These are phyloP conservation scores for Clamator glandarius DNA, from an alignment of 2,797 vertebrate genomes.

Conservation along the genomic window DNA sequence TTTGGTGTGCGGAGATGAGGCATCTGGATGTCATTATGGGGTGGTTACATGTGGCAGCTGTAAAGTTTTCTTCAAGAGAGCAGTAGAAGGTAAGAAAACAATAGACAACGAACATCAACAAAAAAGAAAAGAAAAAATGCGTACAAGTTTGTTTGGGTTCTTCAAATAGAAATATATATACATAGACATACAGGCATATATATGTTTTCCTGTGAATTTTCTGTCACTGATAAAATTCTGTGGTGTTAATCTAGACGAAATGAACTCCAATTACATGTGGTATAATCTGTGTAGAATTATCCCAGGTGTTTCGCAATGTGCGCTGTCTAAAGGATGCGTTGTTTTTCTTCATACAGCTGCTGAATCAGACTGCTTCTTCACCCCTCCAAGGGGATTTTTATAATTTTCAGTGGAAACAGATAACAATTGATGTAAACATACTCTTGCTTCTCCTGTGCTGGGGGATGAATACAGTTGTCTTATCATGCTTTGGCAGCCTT, in stretches of 20 bases:
- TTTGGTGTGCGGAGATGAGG: conserved; percentile 97
- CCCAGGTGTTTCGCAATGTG: neutral
- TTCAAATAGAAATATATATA: neutral
- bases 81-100: conserved; percentile 93
- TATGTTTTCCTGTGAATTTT: neutral
- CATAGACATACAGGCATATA: accelerated
- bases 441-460: neutral
- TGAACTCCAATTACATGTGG: neutral
- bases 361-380: neutral
- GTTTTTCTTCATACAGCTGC: neutral
- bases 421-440: neutral
- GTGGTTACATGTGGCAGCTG: conserved; percentile 99
- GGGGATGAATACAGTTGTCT: neutral
- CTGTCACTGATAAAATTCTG: neutral
- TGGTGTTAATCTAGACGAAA: neutral
- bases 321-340: neutral
- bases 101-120: neutral
- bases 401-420: neutral
- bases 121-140: neutral
- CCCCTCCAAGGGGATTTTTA: neutral
- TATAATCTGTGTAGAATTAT: neutral
- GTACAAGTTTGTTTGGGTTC: accelerated
- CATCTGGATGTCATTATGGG: conserved; percentile 98
- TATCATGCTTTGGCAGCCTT: neutral
- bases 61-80: conserved; percentile 99